Percentiles rank a stretch among this genome's conserved stretches.
These are phyloP conservation scores for Drosophila nebulosa DNA, from an alignment of 1,140 invertebrate species.

Conservation along the genomic window DNA sequence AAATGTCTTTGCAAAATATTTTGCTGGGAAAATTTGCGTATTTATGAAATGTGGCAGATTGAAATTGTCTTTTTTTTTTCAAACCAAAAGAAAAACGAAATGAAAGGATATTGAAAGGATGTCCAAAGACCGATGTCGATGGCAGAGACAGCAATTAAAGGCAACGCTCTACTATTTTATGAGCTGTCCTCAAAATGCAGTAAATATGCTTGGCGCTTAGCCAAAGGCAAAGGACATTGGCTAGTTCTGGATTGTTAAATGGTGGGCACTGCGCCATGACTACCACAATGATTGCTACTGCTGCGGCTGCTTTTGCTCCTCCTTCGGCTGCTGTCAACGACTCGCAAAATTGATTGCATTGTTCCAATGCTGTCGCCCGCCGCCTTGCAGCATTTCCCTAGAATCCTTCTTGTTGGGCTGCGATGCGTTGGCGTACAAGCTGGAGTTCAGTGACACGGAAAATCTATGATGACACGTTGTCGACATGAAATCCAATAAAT, in stretches of 20 bases:
- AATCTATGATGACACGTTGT: conserved; percentile 25
- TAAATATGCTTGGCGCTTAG: conserved; percentile 62
- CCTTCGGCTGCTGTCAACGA: conserved; percentile 49
- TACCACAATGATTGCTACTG: not conserved
- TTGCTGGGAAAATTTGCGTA: conserved; percentile 63
- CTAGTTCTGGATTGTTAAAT: conserved; percentile 1
- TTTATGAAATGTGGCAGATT: conserved; percentile 64
- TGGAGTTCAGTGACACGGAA: conserved; percentile 63
- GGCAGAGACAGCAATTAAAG: conserved; percentile 51
- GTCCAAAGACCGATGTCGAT: conserved; percentile 46
- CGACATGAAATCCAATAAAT: not conserved
- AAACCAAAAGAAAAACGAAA: not conserved
- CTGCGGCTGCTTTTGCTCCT: not conserved
- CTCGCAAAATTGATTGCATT: conserved; percentile 59
- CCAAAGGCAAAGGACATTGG: conserved; percentile 46
- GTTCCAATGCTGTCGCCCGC: not conserved
- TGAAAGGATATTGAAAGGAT: not conserved
- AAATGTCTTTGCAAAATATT: conserved; percentile 65
- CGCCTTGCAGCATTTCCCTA: conserved; percentile 26
- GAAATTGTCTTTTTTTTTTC: conserved; percentile 23
- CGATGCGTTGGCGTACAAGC: conserved; percentile 31
- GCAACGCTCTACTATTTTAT: conserved; percentile 44
- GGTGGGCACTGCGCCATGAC: conserved; percentile 43
- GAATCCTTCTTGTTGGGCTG: conserved; percentile 19
- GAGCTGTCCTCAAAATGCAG: conserved; percentile 57